Percentiles rank a stretch among this genome's conserved stretches.
phyloP scores from a whole-genome alignment of 2,113 vertebrate genomes.

The Ochotona curzoniae region DNA sequence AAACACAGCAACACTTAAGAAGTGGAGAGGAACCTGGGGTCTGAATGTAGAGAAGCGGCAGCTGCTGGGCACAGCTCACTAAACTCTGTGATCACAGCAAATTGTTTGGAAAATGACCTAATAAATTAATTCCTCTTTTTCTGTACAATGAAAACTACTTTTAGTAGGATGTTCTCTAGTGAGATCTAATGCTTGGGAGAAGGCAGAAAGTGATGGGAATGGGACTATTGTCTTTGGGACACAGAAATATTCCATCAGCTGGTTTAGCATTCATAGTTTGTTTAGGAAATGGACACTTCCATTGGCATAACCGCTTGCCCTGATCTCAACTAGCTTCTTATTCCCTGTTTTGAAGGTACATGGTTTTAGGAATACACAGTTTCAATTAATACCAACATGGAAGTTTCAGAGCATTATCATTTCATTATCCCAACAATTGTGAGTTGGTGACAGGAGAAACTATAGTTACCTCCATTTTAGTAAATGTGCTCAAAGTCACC shows the following conservation, averaged over 20 bases:
- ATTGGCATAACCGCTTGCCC: background rate
- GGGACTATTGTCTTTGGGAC: background rate
- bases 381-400: background rate
- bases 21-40: background rate
- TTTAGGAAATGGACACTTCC: background rate
- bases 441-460: background rate
- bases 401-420: background rate
- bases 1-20: background rate
- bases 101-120: background rate
- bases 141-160: background rate
- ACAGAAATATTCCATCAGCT: background rate
- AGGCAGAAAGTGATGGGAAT: background rate
- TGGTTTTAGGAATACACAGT: background rate
- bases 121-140: background rate
- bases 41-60: background rate
- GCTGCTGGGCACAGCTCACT: too few species aligned
- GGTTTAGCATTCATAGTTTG: background rate
- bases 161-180: background rate
- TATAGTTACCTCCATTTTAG: background rate
- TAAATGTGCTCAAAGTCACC: background rate
- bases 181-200: background rate
- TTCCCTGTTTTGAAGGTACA: background rate
- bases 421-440: background rate
- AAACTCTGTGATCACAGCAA: background rate
- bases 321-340: background rate